A percentile compares a stretch with the other conserved stretches of the same genome.
Conservation (phyloP, 2,888 invertebrate species). For the Sphaerophoria taeniata region DNA sequence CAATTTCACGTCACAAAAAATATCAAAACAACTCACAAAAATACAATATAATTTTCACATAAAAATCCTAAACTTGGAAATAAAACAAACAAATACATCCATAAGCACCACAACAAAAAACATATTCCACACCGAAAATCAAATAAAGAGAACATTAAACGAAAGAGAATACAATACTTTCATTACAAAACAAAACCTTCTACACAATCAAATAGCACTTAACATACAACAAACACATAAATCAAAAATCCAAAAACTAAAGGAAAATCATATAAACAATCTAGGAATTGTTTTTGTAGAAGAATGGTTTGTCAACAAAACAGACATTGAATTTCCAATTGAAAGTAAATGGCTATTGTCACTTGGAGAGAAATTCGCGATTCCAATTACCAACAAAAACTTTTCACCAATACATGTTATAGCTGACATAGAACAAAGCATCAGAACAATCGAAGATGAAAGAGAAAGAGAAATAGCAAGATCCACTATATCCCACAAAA, state of each 20-base stretch:
- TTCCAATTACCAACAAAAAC: neutral
- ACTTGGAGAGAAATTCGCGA: neutral
- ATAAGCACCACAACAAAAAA: too few relatives aligned
- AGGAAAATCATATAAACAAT: neutral
- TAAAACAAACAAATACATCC: too few relatives aligned
- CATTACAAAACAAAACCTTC: too few relatives aligned
- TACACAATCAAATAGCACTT: too few relatives aligned
- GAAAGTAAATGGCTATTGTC: neutral
- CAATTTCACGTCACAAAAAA: too few relatives aligned
- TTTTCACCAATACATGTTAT: neutral
- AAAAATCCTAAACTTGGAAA: too few relatives aligned
- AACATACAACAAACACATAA: neutral
- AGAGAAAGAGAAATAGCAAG: slow-evolving; percentile 9
- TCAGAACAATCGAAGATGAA: slow-evolving; percentile 6
- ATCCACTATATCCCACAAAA: neutral
- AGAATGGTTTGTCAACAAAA: neutral
- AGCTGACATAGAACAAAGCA: neutral
- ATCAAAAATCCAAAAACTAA: neutral
- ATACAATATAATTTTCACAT: too few relatives aligned
- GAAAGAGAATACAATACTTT: too few relatives aligned
- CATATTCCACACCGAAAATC: too few relatives aligned
- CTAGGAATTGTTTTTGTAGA: neutral
- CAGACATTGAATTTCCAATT: neutral
- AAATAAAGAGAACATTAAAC: too few relatives aligned
- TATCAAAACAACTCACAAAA: too few relatives aligned